Evolutionary conservation across 53 echinoderm and acorn worm genomes (phyloP), one percentile per base, ranked within the genome.

Genomic region (Holothuria scabra): DNA sequence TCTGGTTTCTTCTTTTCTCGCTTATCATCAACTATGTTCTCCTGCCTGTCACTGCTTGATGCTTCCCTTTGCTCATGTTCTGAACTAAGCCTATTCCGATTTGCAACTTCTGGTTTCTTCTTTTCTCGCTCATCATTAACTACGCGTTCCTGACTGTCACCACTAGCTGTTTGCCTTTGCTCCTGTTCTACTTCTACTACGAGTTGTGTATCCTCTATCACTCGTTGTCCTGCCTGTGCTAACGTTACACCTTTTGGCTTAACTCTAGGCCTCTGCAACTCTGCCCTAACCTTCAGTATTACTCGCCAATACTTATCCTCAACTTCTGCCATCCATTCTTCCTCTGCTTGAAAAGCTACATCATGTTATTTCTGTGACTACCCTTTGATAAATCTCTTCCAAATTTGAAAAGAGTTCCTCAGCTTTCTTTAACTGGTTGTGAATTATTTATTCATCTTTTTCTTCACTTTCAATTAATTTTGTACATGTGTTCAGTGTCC

Each of bases 281-380:
- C 32, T 7, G 14, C 31, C 28, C 32, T 67, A 68, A 84, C 33
- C 20, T 61, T 41, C 0, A 25, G 21, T n/a, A 63, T 33, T 35
- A 61, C 23, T 33, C 37, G 8, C 62, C 64, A 81, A 21, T 61
- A 81, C 1, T 61, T 81, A 1, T 81, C 24, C 44, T 81, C 62
- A 26, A 81, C 81, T 63, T 20, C 62, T 8, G 26, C 44, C 62
- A 81, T 81, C 81, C 81, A 61, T 35, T 81, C 24, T 61, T 81
- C 64, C 5, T 8, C 61, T 20, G 28, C 81, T 81, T 61, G 5
- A 20, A 81, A 81, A 2, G 60, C 37, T 5, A 21, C 81, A 33
- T 81, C 81, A 34, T 60, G 63, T 81, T 60, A 41, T 33, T 35
- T 22, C 37, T 26, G 81, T 19, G 1, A 81, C 37, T 18, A 61